These are phyloP conservation scores for Limosa lapponica DNA, from an alignment of 2,797 vertebrate species.

Conservation along the genomic window DNA sequence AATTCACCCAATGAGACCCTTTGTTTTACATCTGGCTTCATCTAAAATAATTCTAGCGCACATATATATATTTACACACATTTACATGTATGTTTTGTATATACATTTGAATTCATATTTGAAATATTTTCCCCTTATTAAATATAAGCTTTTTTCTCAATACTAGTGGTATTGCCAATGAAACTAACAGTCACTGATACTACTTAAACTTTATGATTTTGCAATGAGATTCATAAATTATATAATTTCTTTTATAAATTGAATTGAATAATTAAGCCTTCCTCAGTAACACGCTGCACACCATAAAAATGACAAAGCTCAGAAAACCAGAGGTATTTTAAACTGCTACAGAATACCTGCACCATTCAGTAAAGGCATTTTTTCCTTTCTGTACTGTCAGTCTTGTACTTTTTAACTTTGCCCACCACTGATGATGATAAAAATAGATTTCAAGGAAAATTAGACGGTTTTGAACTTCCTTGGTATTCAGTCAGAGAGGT, in stretches of 20 bases:
- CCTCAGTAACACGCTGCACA: neutral
- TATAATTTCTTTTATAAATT: neutral
- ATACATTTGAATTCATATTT: neutral
- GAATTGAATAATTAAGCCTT: neutral
- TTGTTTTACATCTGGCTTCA: neutral
- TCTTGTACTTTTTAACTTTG: neutral
- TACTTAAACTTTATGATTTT: neutral
- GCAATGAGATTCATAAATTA: neutral
- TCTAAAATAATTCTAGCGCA: neutral
- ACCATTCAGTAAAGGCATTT: neutral
- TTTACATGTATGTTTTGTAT: neutral
- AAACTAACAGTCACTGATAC: neutral
- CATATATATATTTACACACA: neutral
- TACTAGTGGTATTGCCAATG: neutral
- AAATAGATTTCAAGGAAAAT: conserved; percentile 55
- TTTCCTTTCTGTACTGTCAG: neutral
- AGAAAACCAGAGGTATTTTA: neutral
- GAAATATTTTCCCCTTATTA: neutral
- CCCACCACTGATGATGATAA: neutral
- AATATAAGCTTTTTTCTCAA: neutral
- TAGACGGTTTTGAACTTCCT: conserved; percentile 12
- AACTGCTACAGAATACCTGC: neutral
- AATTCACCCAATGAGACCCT: neutral
- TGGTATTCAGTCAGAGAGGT: conserved; percentile 1
- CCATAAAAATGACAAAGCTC: neutral